A percentile compares a stretch with the other conserved stretches of the same genome.
phyloP scores from a whole-genome alignment of 2,888 invertebrate species.

The Trissonchulus latispiculum region DNA sequence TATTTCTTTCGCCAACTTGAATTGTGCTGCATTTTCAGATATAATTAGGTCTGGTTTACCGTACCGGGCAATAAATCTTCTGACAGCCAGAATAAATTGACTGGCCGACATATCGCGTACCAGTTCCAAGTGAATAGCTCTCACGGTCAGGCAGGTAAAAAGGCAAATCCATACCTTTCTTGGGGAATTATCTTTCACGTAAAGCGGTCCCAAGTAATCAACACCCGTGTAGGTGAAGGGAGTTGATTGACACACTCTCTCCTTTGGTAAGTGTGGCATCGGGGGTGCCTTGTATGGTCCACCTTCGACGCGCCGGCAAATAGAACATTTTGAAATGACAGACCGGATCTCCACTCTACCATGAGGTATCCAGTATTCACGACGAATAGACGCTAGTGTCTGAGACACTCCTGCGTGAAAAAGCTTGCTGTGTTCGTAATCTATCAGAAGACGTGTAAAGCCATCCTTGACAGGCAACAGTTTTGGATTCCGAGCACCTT shows the following conservation, averaged over 20 bases:
- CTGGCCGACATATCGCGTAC: conserved; percentile 35
- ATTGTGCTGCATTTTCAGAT: conserved; percentile 46
- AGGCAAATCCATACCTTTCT: conserved; percentile 26
- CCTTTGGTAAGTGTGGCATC: background rate
- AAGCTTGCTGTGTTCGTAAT: background rate
- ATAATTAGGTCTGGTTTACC: conserved; percentile 39
- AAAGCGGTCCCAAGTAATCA: conserved; percentile 1
- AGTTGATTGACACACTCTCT: background rate
- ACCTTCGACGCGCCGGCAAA: background rate
- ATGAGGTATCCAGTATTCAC: conserved; percentile 4
- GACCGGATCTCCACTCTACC: background rate
- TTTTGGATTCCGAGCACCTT: background rate
- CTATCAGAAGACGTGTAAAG: background rate
- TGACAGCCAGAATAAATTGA: conserved; percentile 37
- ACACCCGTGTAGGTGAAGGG: background rate
- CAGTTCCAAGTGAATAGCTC: conserved; percentile 25
- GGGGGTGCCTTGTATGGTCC: background rate
- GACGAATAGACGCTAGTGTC: background rate
- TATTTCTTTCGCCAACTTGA: conserved; percentile 42
- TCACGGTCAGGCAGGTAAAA: conserved; percentile 3
- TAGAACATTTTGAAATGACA: background rate
- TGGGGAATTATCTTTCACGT: conserved; percentile 15
- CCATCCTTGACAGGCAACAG: background rate
- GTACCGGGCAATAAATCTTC: conserved; percentile 40
- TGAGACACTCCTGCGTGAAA: background rate